These are phyloP conservation scores for Larimichthys crocea DNA, from an alignment of 2,113 vertebrate species.

Conservation along the genomic window DNA sequence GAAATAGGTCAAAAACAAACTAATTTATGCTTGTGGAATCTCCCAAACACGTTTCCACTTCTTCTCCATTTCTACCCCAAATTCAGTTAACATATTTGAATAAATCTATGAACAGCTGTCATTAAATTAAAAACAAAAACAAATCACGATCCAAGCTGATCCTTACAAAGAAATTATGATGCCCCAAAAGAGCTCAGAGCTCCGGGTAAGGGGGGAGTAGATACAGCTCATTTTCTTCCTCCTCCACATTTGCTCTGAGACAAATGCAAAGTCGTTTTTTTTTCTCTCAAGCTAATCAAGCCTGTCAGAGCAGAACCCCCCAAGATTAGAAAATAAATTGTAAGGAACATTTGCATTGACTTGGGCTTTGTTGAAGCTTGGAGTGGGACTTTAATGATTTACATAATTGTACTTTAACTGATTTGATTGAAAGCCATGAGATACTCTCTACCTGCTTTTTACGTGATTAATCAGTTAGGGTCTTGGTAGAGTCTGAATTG, in stretches of 20 bases:
- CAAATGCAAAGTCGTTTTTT: not conserved
- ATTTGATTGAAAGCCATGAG: conserved; percentile 54
- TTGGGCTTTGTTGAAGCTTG: conserved; percentile 30
- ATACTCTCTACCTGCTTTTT: conserved; percentile 29
- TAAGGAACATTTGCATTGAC: conserved; percentile 36
- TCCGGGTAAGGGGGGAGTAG: not conserved
- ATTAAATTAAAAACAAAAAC: not conserved
- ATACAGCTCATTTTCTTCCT: not conserved
- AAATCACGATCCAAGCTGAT: conserved; percentile 11
- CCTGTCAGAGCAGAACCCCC: conserved; percentile 50
- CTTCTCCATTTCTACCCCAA: not conserved
- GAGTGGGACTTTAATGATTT: conserved; percentile 51
- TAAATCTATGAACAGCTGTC: not conserved
- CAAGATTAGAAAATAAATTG: conserved; percentile 41
- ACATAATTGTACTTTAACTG: conserved; percentile 57
- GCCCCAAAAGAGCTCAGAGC: not conserved
- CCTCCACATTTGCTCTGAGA: conserved; percentile 19
- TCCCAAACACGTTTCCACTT: not conserved
- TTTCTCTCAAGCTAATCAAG: conserved; percentile 23
- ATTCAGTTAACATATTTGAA: conserved; percentile 5
- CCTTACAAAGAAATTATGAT: not conserved
- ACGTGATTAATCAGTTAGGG: conserved; percentile 29
- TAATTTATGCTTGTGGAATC: not conserved
- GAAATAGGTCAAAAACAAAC: not conserved
- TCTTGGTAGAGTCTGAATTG: not conserved